Conservation (phyloP, 2,888 invertebrate species). For the Craniophora ligustri region DNA sequence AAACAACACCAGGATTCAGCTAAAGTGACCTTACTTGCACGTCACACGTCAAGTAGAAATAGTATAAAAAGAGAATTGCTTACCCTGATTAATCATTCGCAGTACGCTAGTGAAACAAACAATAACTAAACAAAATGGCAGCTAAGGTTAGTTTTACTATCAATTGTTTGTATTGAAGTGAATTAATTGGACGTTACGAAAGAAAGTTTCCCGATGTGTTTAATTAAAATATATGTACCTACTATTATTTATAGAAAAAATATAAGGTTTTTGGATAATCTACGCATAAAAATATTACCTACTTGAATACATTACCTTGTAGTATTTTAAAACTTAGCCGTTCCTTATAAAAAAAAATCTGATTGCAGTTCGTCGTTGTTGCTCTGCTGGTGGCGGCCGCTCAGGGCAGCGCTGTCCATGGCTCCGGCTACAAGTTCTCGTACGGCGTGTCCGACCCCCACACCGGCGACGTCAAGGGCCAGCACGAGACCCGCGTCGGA, state of each 20-base stretch:
- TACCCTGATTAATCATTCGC: slow-evolving; percentile 81
- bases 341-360: neutral
- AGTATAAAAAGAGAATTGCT: slow-evolving; percentile 75
- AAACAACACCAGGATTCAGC: slow-evolving; percentile 27
- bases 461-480: slow-evolving; percentile 86
- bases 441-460: slow-evolving; percentile 84
- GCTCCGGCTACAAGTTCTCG: slow-evolving; percentile 81
- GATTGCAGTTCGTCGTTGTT: slow-evolving; percentile 81
- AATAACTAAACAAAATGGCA: slow-evolving; percentile 82
- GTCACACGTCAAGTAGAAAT: slow-evolving; percentile 77
- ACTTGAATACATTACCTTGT: too few species aligned
- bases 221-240: too few species aligned
- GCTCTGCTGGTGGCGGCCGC: slow-evolving; percentile 82
- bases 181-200: neutral
- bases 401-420: slow-evolving; percentile 78
- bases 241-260: too few species aligned
- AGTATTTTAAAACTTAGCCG: too few species aligned
- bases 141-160: slow-evolving; percentile 74
- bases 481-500: slow-evolving; percentile 89
- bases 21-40: slow-evolving; percentile 77
- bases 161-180: neutral
- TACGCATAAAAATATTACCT: too few species aligned
- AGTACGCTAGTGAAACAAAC: slow-evolving; percentile 80
- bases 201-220: neutral
- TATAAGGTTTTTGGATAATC: too few species aligned